Evolutionary conservation across 1,140 invertebrate species (phyloP).

Genomic region (Asobara japonica): DNA sequence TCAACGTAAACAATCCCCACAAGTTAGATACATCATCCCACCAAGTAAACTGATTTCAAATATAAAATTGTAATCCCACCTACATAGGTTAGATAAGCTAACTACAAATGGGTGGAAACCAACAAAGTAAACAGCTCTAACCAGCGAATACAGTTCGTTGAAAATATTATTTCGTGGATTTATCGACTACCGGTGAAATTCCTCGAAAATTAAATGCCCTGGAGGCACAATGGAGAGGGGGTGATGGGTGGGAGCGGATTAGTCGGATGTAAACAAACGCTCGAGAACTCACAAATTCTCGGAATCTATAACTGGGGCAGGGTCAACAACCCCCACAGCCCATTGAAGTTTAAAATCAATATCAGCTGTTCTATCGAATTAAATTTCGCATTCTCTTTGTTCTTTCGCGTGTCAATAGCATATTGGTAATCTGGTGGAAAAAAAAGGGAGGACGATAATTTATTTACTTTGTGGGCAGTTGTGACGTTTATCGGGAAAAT

Average conservation of each 20-base stretch:
- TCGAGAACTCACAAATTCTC: background rate
- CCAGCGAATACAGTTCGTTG: too few species aligned
- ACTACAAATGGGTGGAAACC: too few species aligned
- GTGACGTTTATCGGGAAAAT: too few species aligned
- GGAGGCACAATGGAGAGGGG: background rate
- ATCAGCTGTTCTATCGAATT: background rate
- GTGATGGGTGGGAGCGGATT: too few species aligned
- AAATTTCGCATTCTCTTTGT: background rate
- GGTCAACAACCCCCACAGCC: background rate
- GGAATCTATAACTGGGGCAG: background rate
- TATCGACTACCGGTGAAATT: background rate
- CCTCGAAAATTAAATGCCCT: background rate
- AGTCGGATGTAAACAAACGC: background rate
- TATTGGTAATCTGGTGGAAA: background rate
- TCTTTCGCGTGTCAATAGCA: background rate
- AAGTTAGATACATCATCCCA: too few species aligned
- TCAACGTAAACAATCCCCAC: too few species aligned
- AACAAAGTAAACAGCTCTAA: too few species aligned
- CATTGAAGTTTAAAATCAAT: background rate
- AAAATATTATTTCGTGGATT: background rate
- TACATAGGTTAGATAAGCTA: too few species aligned
- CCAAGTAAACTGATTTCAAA: too few species aligned
- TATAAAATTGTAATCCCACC: too few species aligned
- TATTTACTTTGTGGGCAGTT: too few species aligned
- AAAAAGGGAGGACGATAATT: too few species aligned